These are phyloP conservation scores for Rhinoderma darwinii DNA, from an alignment of 2,113 vertebrate species.

Conservation along the genomic window DNA sequence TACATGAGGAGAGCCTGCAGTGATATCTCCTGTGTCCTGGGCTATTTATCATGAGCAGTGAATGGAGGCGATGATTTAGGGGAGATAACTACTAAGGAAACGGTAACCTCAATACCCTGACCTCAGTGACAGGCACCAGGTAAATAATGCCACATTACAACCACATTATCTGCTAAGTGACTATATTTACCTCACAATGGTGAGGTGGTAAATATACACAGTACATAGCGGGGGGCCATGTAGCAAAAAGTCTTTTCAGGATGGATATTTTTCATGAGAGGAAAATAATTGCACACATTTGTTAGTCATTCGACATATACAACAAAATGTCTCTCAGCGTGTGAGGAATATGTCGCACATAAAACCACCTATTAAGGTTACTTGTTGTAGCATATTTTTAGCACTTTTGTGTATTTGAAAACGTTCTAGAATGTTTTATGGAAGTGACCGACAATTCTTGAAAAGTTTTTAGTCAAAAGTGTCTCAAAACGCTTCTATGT, in stretches of 20 bases:
- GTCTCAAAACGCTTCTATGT: too few species aligned
- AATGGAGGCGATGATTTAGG: constrained; percentile 34
- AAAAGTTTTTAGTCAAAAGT: background rate
- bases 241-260: too few species aligned
- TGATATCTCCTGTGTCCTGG: background rate
- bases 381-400: background rate
- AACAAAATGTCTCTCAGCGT: too few species aligned
- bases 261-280: too few species aligned
- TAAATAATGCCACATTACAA: background rate
- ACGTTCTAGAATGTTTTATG: too few species aligned
- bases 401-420: too few species aligned
- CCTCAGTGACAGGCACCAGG: background rate
- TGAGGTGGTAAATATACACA: too few species aligned
- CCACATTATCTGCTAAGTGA: background rate
- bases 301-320: too few species aligned
- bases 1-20: background rate
- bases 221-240: too few species aligned
- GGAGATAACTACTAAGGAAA: constrained; percentile 19
- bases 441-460: background rate
- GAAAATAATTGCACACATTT: too few species aligned
- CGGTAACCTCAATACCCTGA: background rate
- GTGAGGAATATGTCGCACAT: background rate
- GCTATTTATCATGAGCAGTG: background rate
- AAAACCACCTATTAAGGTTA: too few species aligned
- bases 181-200: too few species aligned